Conservation (phyloP, 2,888 invertebrate genomes). For the Acanthosoma haemorrhoidale region DNA sequence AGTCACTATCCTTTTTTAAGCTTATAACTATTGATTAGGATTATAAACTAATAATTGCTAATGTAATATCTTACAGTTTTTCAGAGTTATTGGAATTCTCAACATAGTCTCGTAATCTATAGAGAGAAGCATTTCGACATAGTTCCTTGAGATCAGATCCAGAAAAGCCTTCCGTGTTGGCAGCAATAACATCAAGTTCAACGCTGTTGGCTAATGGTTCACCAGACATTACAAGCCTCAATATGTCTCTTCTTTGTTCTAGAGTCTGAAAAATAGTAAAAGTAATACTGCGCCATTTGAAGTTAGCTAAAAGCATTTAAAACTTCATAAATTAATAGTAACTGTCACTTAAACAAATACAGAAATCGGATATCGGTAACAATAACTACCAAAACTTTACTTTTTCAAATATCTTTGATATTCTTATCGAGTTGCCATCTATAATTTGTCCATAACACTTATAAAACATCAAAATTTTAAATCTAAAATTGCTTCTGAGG, state of each 20-base stretch:
- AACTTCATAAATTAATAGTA: neutral
- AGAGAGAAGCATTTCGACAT: slow-evolving; percentile 85
- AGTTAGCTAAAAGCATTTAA: neutral
- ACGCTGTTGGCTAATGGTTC: slow-evolving; percentile 69
- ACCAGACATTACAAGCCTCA: slow-evolving; percentile 65
- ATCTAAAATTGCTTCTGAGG: neutral
- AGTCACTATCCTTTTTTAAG: too few relatives aligned
- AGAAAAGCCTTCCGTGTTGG: slow-evolving; percentile 76
- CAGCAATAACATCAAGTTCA: slow-evolving; percentile 63
- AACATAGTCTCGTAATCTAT: slow-evolving; percentile 68
- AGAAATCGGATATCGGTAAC: neutral
- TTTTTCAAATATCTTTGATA: too few relatives aligned
- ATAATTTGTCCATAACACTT: too few relatives aligned
- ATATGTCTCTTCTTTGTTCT: slow-evolving; percentile 64
- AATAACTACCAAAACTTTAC: too few relatives aligned
- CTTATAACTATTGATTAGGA: too few relatives aligned
- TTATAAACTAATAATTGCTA: too few relatives aligned
- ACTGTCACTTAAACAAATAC: neutral
- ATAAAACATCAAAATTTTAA: neutral
- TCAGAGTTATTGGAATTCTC: neutral
- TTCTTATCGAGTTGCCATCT: too few relatives aligned
- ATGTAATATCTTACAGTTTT: too few relatives aligned
- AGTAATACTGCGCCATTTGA: neutral
- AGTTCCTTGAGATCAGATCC: slow-evolving; percentile 88
- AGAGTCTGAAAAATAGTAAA: slow-evolving; percentile 48